phyloP scores from a whole-genome alignment of 2,113 vertebrate species.

The Thomomys bottae region DNA sequence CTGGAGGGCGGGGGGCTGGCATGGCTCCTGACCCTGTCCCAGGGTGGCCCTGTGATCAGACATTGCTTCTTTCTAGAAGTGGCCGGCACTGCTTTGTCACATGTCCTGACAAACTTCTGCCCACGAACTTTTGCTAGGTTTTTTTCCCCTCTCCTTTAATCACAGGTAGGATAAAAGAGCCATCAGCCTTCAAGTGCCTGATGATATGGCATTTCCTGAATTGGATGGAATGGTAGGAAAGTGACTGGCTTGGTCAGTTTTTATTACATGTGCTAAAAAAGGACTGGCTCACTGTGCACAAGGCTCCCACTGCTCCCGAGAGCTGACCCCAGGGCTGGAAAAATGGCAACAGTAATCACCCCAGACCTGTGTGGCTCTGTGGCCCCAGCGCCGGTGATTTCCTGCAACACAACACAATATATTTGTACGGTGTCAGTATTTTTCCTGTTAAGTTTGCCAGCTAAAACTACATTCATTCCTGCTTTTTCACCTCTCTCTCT shows the following conservation, averaged over 20 bases:
- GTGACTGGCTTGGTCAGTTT: constrained; percentile 52
- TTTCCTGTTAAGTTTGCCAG: not conserved
- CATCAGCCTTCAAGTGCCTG: constrained; percentile 34
- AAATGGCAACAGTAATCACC: constrained; percentile 19
- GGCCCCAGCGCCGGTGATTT: not conserved
- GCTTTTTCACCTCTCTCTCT: not conserved
- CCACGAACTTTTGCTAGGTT: not conserved
- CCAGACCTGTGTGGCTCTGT: not conserved
- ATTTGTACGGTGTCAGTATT: not conserved
- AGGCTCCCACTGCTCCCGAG: not conserved
- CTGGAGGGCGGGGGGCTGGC: not conserved
- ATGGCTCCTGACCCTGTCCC: fast-evolving
- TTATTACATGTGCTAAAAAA: constrained; percentile 15
- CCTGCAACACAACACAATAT: not conserved
- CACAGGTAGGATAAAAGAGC: constrained; percentile 32
- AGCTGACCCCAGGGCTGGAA: not conserved
- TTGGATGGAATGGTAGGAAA: constrained; percentile 39
- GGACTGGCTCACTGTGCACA: not conserved
- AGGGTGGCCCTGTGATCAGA: not conserved
- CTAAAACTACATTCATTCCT: not conserved
- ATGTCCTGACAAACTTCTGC: not conserved
- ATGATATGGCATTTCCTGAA: constrained; percentile 40
- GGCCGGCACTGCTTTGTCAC: not conserved
- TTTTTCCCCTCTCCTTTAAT: constrained; percentile 27
- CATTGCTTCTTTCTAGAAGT: not conserved